A percentile compares a stretch with the other conserved stretches of the same genome.
Conservation (phyloP, 37 sponge, comb jelly and placozoan genomes). For the Spongilla lacustris region DNA sequence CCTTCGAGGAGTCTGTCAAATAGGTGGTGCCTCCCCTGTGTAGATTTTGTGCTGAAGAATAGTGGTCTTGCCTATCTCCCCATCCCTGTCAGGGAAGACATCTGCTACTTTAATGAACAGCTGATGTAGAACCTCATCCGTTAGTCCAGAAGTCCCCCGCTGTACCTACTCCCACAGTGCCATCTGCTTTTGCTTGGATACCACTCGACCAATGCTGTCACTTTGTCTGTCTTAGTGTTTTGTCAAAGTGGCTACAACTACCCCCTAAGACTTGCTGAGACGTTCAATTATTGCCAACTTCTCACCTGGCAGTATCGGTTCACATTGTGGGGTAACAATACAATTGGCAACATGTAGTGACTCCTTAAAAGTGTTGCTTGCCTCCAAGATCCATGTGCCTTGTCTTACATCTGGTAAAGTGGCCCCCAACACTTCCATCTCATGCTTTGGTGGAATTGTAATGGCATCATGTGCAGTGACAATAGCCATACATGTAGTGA, state of each 20-base stretch:
- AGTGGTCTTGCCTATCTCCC: neutral
- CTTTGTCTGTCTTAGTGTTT: neutral
- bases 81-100: neutral
- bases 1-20: constrained; percentile 31
- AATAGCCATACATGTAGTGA: neutral
- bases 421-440: constrained; percentile 1
- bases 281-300: neutral
- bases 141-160: neutral
- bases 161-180: neutral
- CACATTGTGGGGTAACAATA: neutral
- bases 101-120: neutral
- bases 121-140: neutral
- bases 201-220: neutral
- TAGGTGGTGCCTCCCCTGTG: constrained; percentile 43
- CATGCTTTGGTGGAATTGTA: neutral
- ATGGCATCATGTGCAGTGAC: neutral
- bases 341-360: neutral
- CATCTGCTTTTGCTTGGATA: neutral
- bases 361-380: neutral
- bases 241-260: neutral
- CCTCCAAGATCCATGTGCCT: neutral
- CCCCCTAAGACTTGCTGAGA: neutral
- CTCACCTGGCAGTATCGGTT: neutral
- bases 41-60: constrained; percentile 33
- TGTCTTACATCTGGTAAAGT: neutral